Evolutionary conservation across 2,888 invertebrate genomes (phyloP), one percentile per base, ranked within the genome.

Genomic region (Nowickia ferox): DNA sequence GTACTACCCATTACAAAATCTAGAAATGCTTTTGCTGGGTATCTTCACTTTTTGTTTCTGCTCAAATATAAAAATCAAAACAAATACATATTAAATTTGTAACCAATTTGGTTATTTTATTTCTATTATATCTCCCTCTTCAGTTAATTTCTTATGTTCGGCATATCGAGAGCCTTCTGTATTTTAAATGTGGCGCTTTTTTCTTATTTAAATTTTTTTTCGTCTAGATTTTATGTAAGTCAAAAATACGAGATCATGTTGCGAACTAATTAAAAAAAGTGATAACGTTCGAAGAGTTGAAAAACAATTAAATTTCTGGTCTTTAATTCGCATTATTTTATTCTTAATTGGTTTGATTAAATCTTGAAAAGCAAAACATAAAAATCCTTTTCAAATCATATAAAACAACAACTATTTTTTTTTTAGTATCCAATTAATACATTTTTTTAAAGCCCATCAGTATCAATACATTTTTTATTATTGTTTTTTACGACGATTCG

Each of bases 401-500:
- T 53, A 59, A 59, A 15, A 40, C n/a, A 17, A 17, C 17, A 38
- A 17, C 17, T n/a, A 51, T 53, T 53, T 10, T 51, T 66, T 38
- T 51, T 30, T 17, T 53, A 46, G 44, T 46, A 38, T 15, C 57
- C 38, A 76, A 57, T 46, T 55, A 42, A 76, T 57, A 19, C 40
- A 5, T 5, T 74, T 40, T 48, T 17, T 42, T 48, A 69, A n/a
- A 22, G 15, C 15, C 22, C 10, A 15, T 46, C 46, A 59, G 46
- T 5, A 22, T 38, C n/a, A 63, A 11, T 71, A 38, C 53, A 63
- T 46, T 22, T 46, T 42, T 63, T 51, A 30, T 30, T 65, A 30
- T 15, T 19, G 48, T 3, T 42, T 17, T 61, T 68, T 48, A 42
- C 46, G 13, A 53, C 48, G n/a, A n/a, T 42, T 84, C 57, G 19